Evolutionary conservation across 1,140 invertebrate genomes (phyloP).

Genomic region (Gryon sp.): DNA sequence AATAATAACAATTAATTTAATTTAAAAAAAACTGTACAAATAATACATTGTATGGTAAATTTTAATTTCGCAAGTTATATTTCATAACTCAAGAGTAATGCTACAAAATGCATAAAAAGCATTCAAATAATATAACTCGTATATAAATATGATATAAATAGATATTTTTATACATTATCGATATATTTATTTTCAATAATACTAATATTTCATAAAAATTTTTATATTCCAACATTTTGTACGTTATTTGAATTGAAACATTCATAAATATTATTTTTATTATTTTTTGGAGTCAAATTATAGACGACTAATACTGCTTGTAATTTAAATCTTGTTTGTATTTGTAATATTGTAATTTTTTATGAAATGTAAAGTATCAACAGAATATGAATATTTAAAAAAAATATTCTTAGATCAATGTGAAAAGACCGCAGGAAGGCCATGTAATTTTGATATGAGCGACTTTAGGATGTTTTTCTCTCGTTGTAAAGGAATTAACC

Average conservation of each 20-base stretch:
- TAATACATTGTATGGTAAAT: conserved; percentile 55
- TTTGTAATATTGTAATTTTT: no score
- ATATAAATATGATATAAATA: conserved; percentile 18
- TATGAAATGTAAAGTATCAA: no score
- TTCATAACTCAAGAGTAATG: conserved; percentile 42
- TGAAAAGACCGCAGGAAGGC: no score
- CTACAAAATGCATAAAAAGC: conserved; percentile 14
- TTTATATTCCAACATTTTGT: conserved; percentile 11
- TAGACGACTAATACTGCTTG: no score
- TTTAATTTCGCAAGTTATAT: conserved; percentile 36
- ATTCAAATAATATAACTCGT: not conserved
- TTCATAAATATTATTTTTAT: not conserved
- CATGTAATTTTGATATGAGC: no score
- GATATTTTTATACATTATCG: conserved; percentile 4
- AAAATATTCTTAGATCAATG: no score
- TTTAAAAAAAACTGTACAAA: conserved; percentile 61
- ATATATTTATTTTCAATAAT: no score
- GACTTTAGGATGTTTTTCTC: no score
- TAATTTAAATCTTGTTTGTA: no score
- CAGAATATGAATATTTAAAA: no score
- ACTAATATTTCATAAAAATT: conserved; percentile 3
- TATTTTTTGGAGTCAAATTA: not conserved
- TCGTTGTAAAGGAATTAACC: no score
- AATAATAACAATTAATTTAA: conserved; percentile 61
- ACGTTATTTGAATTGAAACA: not conserved